Conservation (phyloP, 1,140 invertebrate genomes). For the Euschistus heros region DNA sequence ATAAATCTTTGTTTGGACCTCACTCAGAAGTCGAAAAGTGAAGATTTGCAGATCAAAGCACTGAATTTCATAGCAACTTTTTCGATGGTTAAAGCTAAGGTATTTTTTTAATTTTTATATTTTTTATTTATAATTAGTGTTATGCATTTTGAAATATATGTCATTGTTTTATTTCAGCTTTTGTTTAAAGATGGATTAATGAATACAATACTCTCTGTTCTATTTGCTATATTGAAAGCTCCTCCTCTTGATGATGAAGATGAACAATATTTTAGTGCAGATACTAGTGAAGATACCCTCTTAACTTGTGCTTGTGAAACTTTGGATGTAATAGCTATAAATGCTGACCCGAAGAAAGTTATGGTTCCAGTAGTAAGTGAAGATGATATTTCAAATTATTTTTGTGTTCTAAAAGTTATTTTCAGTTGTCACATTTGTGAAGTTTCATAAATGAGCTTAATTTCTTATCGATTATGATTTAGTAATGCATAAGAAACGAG, state of each 20-base stretch:
- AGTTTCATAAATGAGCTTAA: no score
- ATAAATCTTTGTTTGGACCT: slow-evolving; percentile 56
- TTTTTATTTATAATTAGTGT: neutral
- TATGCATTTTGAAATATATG: no score
- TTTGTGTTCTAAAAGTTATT: no score
- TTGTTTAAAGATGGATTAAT: neutral
- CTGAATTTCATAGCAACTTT: slow-evolving; percentile 54
- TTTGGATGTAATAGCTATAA: slow-evolving; percentile 60
- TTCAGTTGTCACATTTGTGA: no score
- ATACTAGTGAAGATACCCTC: slow-evolving; percentile 48
- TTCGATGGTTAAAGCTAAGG: slow-evolving; percentile 57
- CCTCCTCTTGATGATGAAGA: slow-evolving; percentile 45
- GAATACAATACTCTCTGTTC: slow-evolving; percentile 47
- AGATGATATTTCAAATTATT: no score
- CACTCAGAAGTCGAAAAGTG: slow-evolving; percentile 43
- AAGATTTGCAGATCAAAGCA: slow-evolving; percentile 52
- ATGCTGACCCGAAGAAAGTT: slow-evolving; percentile 66
- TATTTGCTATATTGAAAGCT: slow-evolving; percentile 56
- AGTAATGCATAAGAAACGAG: no score
- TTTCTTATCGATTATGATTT: no score
- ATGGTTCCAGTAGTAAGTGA: slow-evolving; percentile 52
- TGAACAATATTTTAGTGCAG: slow-evolving; percentile 47
- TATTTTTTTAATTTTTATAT: slow-evolving; percentile 28
- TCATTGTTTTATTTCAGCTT: neutral
- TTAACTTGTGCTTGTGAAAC: slow-evolving; percentile 58